A percentile compares a stretch with the other conserved stretches of the same genome.
Evolutionary conservation across 2,113 vertebrate species (phyloP).

Genomic region (Oenanthe melanoleuca): DNA sequence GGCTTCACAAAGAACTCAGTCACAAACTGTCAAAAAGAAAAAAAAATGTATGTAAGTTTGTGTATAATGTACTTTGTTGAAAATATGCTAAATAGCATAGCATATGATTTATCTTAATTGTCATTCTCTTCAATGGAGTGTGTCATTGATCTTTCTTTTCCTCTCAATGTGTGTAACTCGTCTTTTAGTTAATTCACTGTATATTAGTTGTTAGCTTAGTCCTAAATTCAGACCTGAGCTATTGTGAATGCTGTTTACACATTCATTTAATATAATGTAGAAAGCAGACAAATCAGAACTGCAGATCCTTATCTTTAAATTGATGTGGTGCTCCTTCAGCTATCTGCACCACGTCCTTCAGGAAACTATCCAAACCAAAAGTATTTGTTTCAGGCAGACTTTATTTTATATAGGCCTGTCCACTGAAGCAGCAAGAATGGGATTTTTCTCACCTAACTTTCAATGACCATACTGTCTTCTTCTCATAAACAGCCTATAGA

Average conservation of each 20-base stretch:
- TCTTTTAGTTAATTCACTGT: slow-evolving; percentile 10
- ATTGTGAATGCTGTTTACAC: background rate
- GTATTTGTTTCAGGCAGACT: fast-evolving
- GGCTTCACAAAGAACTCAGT: slow-evolving; percentile 5
- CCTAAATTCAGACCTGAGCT: background rate
- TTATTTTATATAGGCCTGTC: background rate
- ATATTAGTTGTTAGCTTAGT: background rate
- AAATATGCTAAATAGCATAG: slow-evolving; percentile 11
- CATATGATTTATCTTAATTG: slow-evolving; percentile 47
- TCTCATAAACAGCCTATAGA: background rate
- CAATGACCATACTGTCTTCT: background rate
- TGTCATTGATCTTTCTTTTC: slow-evolving; percentile 36
- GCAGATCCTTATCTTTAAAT: background rate
- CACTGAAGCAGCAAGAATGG: background rate
- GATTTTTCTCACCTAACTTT: background rate
- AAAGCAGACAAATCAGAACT: background rate
- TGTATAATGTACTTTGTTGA: background rate
- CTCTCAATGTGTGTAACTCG: background rate
- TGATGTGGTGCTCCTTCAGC: background rate
- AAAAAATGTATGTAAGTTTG: background rate
- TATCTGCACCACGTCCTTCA: background rate
- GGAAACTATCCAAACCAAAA: background rate
- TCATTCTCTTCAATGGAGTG: background rate
- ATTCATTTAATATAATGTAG: background rate
- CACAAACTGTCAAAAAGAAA: slow-evolving; percentile 8